Evolutionary conservation across 2,113 vertebrate species (phyloP).

Genomic region (Calidris pygmaea): DNA sequence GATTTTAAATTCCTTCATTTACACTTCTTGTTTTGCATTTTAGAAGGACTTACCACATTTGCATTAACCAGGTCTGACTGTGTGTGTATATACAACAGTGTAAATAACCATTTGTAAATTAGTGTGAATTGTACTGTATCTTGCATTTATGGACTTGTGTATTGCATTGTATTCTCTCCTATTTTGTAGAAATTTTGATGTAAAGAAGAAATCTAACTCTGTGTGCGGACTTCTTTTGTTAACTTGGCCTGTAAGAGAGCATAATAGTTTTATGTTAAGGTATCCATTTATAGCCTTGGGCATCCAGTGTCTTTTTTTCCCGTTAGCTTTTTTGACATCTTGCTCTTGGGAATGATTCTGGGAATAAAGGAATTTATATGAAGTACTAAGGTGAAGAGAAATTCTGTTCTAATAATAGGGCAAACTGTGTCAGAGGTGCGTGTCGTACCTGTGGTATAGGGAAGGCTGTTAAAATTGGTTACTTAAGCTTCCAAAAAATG

Average conservation of each 20-base stretch:
- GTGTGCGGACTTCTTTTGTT: constrained; percentile 56
- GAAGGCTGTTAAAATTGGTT: background rate
- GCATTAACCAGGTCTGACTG: constrained; percentile 73
- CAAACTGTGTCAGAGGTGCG: background rate
- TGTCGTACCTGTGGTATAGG: background rate
- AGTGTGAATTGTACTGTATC: constrained; percentile 77
- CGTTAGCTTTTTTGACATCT: constrained; percentile 15
- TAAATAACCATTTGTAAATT: constrained; percentile 82
- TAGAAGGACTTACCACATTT: background rate
- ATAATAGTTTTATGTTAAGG: constrained; percentile 8
- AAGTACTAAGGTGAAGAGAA: background rate
- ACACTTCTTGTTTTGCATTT: background rate
- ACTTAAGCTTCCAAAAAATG: background rate
- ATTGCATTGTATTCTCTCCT: constrained; percentile 71
- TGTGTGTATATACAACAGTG: constrained; percentile 77
- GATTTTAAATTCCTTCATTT: background rate
- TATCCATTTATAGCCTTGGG: constrained; percentile 61
- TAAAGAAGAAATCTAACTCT: constrained; percentile 67
- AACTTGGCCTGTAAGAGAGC: constrained; percentile 21
- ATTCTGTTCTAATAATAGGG: background rate
- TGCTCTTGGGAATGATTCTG: constrained; percentile 55
- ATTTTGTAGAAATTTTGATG: constrained; percentile 72
- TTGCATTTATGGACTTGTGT: constrained; percentile 71
- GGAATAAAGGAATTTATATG: constrained; percentile 32
- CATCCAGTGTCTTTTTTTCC: constrained; percentile 35